These are phyloP conservation scores for Drosophila gunungcola DNA, from an alignment of 1,140 invertebrate genomes.

Conservation along the genomic window DNA sequence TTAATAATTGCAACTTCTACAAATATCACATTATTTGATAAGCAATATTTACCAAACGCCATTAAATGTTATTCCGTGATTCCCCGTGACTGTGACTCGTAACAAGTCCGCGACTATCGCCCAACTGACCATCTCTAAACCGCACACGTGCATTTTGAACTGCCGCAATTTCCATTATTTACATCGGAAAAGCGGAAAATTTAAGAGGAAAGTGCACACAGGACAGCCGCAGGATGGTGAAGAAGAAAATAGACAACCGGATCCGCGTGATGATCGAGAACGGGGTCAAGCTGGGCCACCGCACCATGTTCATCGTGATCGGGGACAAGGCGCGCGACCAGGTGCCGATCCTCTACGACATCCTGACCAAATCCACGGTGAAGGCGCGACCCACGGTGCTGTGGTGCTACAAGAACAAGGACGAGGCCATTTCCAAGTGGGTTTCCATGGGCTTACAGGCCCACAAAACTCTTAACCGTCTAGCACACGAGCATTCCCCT, in stretches of 20 bases:
- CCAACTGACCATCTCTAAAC: constrained; percentile 3
- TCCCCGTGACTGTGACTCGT: neutral
- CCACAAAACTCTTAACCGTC: neutral
- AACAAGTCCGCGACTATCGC: neutral
- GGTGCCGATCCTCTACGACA: constrained; percentile 98
- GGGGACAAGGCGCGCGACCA: constrained; percentile 98
- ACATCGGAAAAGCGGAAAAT: neutral
- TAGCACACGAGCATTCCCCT: neutral
- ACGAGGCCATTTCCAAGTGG: constrained; percentile 93
- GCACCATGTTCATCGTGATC: constrained; percentile 97
- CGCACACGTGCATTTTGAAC: constrained; percentile 62
- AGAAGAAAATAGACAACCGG: constrained; percentile 98
- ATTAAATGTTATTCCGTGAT: neutral
- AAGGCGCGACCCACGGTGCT: constrained; percentile 96
- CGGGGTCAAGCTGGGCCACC: constrained; percentile 94
- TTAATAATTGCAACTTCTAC: no score
- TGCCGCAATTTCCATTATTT: constrained; percentile 1
- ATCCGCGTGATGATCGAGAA: constrained; percentile 98
- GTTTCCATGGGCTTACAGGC: constrained; percentile 15
- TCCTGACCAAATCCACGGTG: constrained; percentile 96
- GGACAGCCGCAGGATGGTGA: constrained; percentile 87
- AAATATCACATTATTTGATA: no score
- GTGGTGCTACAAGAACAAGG: constrained; percentile 99
- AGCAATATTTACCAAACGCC: no score
- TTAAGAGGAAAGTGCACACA: neutral